Conservation (phyloP, 2,113 vertebrate genomes). For the Thunnus thynnus region DNA sequence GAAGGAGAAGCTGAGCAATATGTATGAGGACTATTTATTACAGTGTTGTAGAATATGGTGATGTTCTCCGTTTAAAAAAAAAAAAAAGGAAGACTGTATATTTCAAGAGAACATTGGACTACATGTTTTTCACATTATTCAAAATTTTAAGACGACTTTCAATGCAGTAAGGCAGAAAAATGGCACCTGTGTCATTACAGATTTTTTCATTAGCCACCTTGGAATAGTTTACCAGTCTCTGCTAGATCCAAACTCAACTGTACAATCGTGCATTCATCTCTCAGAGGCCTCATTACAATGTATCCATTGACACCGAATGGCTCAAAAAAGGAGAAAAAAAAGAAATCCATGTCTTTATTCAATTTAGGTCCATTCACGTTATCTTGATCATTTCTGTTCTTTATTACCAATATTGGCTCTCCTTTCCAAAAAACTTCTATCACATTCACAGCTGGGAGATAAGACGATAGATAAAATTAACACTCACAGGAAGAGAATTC, state of each 20-base stretch:
- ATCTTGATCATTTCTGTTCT: conserved; percentile 70
- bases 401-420: conserved; percentile 64
- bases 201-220: conserved; percentile 60
- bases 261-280: conserved; percentile 52
- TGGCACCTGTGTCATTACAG: conserved; percentile 61
- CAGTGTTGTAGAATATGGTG: conserved; percentile 74
- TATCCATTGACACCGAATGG: conserved; percentile 42
- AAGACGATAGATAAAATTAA: conserved; percentile 61
- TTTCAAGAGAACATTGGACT: conserved; percentile 74
- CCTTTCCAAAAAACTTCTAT: conserved; percentile 60
- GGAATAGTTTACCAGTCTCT: conserved; percentile 72
- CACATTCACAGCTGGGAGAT: conserved; percentile 66
- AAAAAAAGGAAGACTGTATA: conserved; percentile 69
- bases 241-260: conserved; percentile 34
- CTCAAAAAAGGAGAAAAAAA: conserved; percentile 11
- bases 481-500: conserved; percentile 63
- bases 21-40: conserved; percentile 90
- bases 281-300: conserved; percentile 47
- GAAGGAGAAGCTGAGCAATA: conserved; percentile 96
- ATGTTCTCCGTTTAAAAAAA: conserved; percentile 58
- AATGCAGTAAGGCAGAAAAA: conserved; percentile 86
- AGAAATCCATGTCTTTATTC: conserved; percentile 60
- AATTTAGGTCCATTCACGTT: conserved; percentile 58
- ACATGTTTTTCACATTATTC: conserved; percentile 64
- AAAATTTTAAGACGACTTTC: conserved; percentile 82